These are phyloP conservation scores for Stomorhina lunata DNA, from an alignment of 2,888 invertebrate species.

Conservation along the genomic window DNA sequence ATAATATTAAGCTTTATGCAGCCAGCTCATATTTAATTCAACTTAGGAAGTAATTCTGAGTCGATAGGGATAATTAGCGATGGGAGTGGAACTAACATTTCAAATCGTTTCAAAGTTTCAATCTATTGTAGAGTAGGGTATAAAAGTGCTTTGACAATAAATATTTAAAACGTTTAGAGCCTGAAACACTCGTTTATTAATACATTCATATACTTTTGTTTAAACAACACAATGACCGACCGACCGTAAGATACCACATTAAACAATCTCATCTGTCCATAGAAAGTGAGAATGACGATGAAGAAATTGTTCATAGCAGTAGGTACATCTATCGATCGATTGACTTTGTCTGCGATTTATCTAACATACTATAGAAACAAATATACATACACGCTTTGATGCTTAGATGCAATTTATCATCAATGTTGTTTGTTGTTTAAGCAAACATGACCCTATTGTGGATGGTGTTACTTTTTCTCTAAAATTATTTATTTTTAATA, in stretches of 20 bases:
- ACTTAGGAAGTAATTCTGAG: too few species aligned
- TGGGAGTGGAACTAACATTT: too few species aligned
- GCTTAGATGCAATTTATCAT: slow-evolving; percentile 40
- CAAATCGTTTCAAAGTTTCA: too few species aligned
- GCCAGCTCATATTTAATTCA: too few species aligned
- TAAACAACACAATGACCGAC: not conserved
- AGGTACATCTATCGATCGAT: not conserved
- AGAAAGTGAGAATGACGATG: not conserved
- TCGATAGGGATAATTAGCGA: too few species aligned
- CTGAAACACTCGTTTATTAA: slow-evolving; percentile 5
- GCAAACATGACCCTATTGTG: slow-evolving; percentile 46
- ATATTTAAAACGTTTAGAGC: not conserved
- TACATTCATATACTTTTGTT: slow-evolving; percentile 20
- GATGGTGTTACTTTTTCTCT: slow-evolving; percentile 14
- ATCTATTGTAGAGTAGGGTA: too few species aligned
- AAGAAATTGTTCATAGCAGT: not conserved
- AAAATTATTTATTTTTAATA: too few species aligned
- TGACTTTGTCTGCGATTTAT: not conserved
- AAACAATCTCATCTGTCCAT: not conserved
- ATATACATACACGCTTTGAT: not conserved
- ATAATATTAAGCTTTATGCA: too few species aligned
- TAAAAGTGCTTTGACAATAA: too few species aligned
- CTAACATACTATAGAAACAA: not conserved
- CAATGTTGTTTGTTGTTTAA: slow-evolving; percentile 15
- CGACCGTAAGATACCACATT: too few species aligned